Conservation (phyloP, 2,113 vertebrate genomes). For the Leuciscus idus region DNA sequence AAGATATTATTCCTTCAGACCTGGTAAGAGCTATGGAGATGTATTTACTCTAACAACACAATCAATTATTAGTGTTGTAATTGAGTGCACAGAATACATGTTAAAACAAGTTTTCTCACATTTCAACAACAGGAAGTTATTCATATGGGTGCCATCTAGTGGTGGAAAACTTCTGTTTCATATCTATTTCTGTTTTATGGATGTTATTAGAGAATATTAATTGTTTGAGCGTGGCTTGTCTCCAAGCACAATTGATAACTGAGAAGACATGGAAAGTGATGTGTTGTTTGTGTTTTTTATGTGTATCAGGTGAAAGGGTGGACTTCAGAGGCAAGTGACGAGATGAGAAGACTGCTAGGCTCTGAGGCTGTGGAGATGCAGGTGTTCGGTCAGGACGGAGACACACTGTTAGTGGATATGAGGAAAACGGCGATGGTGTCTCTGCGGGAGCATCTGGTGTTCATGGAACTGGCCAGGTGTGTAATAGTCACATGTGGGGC, state of each 20-base stretch:
- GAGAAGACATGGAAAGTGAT: neutral
- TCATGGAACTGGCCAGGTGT: slow-evolving; percentile 86
- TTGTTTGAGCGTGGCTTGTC: neutral
- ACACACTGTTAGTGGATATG: slow-evolving; percentile 87
- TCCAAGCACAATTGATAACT: neutral
- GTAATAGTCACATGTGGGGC: neutral
- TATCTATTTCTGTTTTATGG: neutral
- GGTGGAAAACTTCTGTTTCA: neutral
- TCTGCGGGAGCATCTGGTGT: slow-evolving; percentile 86
- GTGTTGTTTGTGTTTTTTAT: neutral
- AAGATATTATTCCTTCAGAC: slow-evolving; percentile 85
- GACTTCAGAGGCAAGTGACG: slow-evolving; percentile 75
- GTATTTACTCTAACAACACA: neutral
- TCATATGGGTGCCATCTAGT: neutral
- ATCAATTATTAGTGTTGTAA: neutral
- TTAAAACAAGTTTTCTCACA: neutral
- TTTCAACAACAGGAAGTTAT: neutral
- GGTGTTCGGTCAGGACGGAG: slow-evolving; percentile 79
- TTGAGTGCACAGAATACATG: neutral
- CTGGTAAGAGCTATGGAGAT: slow-evolving; percentile 73
- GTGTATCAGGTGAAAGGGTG: slow-evolving; percentile 80
- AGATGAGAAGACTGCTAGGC: slow-evolving; percentile 81
- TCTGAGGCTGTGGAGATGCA: slow-evolving; percentile 83
- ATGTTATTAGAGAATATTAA: neutral
- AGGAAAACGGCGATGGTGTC: slow-evolving; percentile 83